These are phyloP conservation scores for Physocephala rufipes DNA, from an alignment of 2,888 invertebrate species.

Conservation along the genomic window DNA sequence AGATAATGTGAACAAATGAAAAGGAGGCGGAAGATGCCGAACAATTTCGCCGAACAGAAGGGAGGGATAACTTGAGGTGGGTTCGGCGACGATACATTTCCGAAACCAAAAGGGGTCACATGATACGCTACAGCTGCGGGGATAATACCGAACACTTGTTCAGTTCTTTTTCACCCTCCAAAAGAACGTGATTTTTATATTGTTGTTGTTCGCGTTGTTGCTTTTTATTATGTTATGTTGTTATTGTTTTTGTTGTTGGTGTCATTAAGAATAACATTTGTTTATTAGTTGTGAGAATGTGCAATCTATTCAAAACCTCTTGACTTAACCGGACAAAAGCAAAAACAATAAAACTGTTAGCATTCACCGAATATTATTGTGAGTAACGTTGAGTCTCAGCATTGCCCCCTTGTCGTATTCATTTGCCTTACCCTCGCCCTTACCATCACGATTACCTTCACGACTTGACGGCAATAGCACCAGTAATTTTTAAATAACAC, in stretches of 20 bases:
- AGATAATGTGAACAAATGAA: not conserved
- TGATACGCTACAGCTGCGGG: slow-evolving; percentile 13
- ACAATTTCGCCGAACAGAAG: not conserved
- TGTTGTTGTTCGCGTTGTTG: too few species aligned
- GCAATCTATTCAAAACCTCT: slow-evolving; percentile 61
- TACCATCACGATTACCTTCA: slow-evolving; percentile 37
- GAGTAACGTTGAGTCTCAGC: slow-evolving; percentile 31
- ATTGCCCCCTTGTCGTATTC: too few species aligned
- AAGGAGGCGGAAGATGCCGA: not conserved
- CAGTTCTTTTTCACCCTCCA: not conserved
- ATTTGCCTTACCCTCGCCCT: slow-evolving; percentile 13
- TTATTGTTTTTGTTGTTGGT: not conserved
- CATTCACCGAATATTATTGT: slow-evolving; percentile 11
- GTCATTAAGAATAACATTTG: slow-evolving; percentile 31
- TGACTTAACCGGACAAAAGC: slow-evolving; percentile 49
- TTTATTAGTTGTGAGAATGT: slow-evolving; percentile 48
- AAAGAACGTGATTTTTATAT: too few species aligned
- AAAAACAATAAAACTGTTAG: slow-evolving; percentile 12
- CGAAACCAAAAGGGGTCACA: not conserved
- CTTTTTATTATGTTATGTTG: too few species aligned
- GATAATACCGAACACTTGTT: not conserved
- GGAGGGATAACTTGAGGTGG: not conserved
- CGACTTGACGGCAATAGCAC: slow-evolving; percentile 11
- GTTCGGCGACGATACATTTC: not conserved
- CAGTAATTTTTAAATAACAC: slow-evolving; percentile 24